Conservation (phyloP, 2,113 vertebrate genomes). For the Chionodraco myersi region DNA sequence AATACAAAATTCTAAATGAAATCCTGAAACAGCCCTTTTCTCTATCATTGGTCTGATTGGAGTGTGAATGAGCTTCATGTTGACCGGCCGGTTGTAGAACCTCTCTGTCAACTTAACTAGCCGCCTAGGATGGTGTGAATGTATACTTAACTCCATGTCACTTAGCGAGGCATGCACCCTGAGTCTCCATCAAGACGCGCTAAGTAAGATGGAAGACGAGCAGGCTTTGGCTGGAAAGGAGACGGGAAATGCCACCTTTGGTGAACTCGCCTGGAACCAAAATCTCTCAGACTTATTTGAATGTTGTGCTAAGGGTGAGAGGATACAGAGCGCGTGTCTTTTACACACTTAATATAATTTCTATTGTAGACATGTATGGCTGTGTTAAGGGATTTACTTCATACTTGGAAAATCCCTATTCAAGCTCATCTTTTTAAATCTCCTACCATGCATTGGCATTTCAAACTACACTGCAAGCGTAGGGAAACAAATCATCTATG, state of each 20-base stretch:
- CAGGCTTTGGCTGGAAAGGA: slow-evolving; percentile 74
- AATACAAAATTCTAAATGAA: slow-evolving; percentile 55
- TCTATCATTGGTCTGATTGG: slow-evolving; percentile 79
- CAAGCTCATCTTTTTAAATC: slow-evolving; percentile 78
- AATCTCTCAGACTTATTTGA: slow-evolving; percentile 78
- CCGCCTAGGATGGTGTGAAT: slow-evolving; percentile 80
- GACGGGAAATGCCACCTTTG: slow-evolving; percentile 82
- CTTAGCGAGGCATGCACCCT: slow-evolving; percentile 82
- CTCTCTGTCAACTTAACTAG: slow-evolving; percentile 82
- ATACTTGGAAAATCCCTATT: slow-evolving; percentile 78
- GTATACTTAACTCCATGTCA: slow-evolving; percentile 86
- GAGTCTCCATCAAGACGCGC: slow-evolving; percentile 80
- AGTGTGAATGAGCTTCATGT: slow-evolving; percentile 75
- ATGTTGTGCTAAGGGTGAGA: slow-evolving; percentile 76
- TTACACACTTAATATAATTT: slow-evolving; percentile 75
- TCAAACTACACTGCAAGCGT: slow-evolving; percentile 52
- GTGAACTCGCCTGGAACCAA: slow-evolving; percentile 76
- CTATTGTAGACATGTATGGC: slow-evolving; percentile 73
- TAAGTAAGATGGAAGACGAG: slow-evolving; percentile 85
- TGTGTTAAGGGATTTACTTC: slow-evolving; percentile 78
- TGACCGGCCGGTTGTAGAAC: slow-evolving; percentile 73
- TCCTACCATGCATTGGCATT: slow-evolving; percentile 69
- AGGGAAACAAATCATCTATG: slow-evolving; percentile 70
- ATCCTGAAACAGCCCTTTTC: slow-evolving; percentile 54
- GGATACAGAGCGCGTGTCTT: slow-evolving; percentile 61